phyloP scores from a whole-genome alignment of 2,888 invertebrate species.

The Kryphioiulus occultus region DNA sequence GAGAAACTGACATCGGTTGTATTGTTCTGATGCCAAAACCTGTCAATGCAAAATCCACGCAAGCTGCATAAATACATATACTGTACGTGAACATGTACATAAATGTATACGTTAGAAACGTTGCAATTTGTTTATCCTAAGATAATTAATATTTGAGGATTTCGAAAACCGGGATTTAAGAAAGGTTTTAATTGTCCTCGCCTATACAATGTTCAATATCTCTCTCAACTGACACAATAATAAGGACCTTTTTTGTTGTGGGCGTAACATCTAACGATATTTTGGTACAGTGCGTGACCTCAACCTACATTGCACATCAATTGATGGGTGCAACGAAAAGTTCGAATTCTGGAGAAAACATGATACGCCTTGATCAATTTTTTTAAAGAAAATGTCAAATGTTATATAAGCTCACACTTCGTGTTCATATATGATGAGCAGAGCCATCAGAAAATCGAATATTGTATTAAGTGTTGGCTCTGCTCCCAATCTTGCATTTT shows the following conservation, averaged over 20 bases:
- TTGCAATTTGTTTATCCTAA: neutral
- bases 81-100: no score
- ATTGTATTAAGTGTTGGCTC: neutral
- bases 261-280: no score
- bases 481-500: neutral
- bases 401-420: neutral
- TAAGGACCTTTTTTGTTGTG: no score
- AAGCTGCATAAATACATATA: neutral
- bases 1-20: neutral
- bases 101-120: neutral
- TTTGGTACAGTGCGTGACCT: no score
- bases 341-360: no score
- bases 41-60: neutral
- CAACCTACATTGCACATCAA: no score
- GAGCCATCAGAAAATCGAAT: neutral
- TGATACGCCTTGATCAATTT: no score
- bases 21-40: neutral
- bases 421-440: neutral
- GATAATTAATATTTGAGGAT: neutral
- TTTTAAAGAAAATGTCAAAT: no score
- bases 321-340: no score
- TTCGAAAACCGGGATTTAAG: neutral
- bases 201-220: neutral
- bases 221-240: no score
- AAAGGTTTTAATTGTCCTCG: no score